These are phyloP conservation scores for Tetragnatha versicolor DNA, from an alignment of 1,140 invertebrate species.

Conservation along the genomic window DNA sequence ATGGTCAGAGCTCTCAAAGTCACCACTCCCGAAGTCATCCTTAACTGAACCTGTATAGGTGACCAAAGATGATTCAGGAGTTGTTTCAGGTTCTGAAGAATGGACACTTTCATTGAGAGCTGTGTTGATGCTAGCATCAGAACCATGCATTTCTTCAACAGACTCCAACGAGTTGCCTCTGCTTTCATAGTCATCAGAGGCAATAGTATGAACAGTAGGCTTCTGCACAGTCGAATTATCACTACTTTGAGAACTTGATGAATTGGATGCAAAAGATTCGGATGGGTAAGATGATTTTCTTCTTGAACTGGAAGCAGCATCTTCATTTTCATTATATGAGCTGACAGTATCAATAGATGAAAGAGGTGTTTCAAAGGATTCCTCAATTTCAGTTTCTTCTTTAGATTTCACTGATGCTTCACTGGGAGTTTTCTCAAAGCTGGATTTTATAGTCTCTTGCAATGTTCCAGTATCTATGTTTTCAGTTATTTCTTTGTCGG, in stretches of 20 bases:
- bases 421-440: too few species aligned
- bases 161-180: not conserved
- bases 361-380: not conserved
- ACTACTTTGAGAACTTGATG: not conserved
- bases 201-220: not conserved
- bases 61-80: not conserved
- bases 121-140: not conserved
- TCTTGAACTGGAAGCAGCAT: slow-evolving; percentile 15
- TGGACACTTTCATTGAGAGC: not conserved
- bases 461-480: too few species aligned
- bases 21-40: slow-evolving; percentile 10
- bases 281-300: slow-evolving; percentile 4
- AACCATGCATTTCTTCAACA: slow-evolving; percentile 15
- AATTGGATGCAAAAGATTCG: slow-evolving; percentile 28
- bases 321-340: not conserved
- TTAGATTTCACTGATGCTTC: not conserved
- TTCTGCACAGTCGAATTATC: not conserved
- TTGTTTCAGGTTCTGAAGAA: slow-evolving; percentile 7
- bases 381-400: slow-evolving; percentile 26
- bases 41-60: not conserved
- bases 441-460: too few species aligned
- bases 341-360: slow-evolving; percentile 11
- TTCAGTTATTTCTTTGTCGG: too few species aligned
- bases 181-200: not conserved
- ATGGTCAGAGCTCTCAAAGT: slow-evolving; percentile 5